A percentile compares a stretch with the other conserved stretches of the same genome.
Evolutionary conservation across 2,113 vertebrate species (phyloP).

Genomic region (Erythrocercus mccallii): DNA sequence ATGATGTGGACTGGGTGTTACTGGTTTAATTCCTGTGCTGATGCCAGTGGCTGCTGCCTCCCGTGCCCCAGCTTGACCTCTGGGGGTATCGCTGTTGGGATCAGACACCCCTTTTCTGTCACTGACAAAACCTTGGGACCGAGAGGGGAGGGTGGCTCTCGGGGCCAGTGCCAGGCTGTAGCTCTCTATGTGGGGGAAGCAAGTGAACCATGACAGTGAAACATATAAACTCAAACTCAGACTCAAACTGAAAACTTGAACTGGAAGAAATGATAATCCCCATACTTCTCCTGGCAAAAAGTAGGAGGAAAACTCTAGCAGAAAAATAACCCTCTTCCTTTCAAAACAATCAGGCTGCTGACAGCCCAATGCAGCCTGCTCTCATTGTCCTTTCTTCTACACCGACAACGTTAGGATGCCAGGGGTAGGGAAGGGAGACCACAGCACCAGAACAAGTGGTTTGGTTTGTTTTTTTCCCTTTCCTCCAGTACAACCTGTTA

Average conservation of each 20-base stretch:
- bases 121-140: not conserved
- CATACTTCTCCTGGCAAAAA: not conserved
- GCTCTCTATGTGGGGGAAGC: not conserved
- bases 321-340: not conserved
- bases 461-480: not conserved
- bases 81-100: rapidly evolving
- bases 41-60: not conserved
- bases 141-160: not conserved
- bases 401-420: not conserved
- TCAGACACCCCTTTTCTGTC: not conserved
- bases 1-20: rapidly evolving
- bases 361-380: not conserved
- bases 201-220: not conserved
- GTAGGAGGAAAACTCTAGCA: not conserved
- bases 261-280: not conserved
- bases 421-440: not conserved
- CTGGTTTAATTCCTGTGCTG: not conserved
- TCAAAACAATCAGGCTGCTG: not conserved
- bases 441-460: not conserved
- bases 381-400: not conserved
- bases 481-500: not conserved
- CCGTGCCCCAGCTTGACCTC: not conserved
- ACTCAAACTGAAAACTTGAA: not conserved
- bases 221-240: not conserved
- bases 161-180: not conserved